Evolutionary conservation across 2,888 invertebrate species (phyloP), one percentile per base, ranked within the genome.

Genomic region (Stenodema calcarata): DNA sequence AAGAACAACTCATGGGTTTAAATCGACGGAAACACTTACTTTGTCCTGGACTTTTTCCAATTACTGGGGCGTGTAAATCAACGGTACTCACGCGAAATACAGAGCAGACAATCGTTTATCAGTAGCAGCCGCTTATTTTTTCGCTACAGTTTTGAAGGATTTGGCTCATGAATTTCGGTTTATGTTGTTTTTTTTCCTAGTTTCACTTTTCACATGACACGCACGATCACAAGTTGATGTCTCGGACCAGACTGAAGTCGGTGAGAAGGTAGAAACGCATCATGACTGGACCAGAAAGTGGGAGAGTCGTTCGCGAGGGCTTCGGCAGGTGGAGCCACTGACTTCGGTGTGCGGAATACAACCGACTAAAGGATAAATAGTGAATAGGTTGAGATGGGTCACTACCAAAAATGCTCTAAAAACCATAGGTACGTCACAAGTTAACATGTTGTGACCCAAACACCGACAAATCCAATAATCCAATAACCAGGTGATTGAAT

Each of bases 321-420:
- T 44, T 44, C 78, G 78, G 47, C 78, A 78, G 78, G 78, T 78
- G 78, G 78, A 78, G 78, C 78, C 78, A 78, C 78, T 18, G 9
- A 27, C 73, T 75, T 75, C 35, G 73, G 12, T 9, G 7, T 16
- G 47, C 62, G 27, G 23, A 18, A 62, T 23, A 62, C 62, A 0
- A 14, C 23, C 23, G 23, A 11, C 23, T 11, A 62, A 62, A 11
- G 62, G 23, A n/a, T 0, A 14, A n/a, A 47, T 6, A n/a, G 6
- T n/a, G n/a, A 50, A n/a, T 16, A n/a, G 6, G 16, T 50, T 1
- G 50, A 16, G n/a, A 35, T 35, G 35, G 7, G 35, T 35, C 35
- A 4, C 7, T 35, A 4, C 7, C 35, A 35, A 35, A 35, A 35
- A 35, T 35, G 35, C 35, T 35, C 35, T 7, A 35, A 35, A 35